Conservation (phyloP, 2,888 invertebrate genomes). For the Calliopum simillimum region DNA sequence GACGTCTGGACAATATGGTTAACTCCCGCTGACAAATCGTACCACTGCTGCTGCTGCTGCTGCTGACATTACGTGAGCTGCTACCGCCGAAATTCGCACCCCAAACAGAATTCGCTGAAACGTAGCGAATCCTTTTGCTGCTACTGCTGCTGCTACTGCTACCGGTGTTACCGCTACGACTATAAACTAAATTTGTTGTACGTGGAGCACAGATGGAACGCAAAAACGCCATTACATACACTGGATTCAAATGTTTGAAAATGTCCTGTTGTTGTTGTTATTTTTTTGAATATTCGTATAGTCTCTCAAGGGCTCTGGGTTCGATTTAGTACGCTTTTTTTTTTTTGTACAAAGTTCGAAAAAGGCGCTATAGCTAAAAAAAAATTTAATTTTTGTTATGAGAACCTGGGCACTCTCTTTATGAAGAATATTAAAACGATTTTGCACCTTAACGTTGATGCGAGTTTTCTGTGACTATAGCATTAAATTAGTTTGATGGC, state of each 20-base stretch:
- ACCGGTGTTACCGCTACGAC: constrained; percentile 47
- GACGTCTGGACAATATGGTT: constrained; percentile 15
- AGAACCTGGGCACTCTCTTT: too few species aligned
- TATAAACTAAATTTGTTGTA: constrained; percentile 60
- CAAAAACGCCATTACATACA: constrained; percentile 67
- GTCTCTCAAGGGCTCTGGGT: too few species aligned
- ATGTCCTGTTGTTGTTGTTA: constrained; percentile 15
- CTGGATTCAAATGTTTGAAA: constrained; percentile 14
- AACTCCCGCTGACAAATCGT: constrained; percentile 22
- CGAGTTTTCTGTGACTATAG: too few species aligned
- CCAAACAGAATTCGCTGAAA: constrained; percentile 35
- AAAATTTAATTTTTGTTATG: too few species aligned
- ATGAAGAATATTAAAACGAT: too few species aligned
- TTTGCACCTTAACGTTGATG: too few species aligned
- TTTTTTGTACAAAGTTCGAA: too few species aligned
- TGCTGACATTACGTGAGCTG: constrained; percentile 35
- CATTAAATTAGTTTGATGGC: too few species aligned
- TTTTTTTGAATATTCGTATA: too few species aligned
- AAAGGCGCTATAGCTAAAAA: too few species aligned
- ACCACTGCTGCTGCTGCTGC: constrained; percentile 34
- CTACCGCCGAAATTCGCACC: constrained; percentile 34
- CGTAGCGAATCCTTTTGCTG: constrained; percentile 35
- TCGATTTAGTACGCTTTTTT: too few species aligned
- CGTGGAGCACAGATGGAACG: constrained; percentile 65
- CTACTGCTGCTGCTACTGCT: constrained; percentile 42